Evolutionary conservation across 2,888 invertebrate species (phyloP).

Genomic region (Venusia cambrica): DNA sequence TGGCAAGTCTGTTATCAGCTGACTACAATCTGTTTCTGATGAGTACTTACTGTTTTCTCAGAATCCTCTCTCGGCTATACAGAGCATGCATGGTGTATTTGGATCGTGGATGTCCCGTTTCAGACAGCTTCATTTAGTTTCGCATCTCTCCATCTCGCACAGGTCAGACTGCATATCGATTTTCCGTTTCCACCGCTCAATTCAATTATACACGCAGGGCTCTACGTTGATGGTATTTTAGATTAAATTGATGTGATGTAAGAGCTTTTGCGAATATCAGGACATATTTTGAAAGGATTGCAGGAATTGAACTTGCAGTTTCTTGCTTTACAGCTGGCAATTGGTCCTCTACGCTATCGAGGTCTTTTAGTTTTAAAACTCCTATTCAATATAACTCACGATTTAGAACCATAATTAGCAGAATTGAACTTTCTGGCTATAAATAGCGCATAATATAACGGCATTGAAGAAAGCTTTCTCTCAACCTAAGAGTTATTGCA

Average conservation of each 20-base stretch:
- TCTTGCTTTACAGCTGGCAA: no score
- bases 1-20: no score
- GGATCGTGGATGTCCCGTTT: conserved; percentile 7
- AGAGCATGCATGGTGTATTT: neutral
- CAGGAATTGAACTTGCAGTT: no score
- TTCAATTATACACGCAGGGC: conserved; percentile 19
- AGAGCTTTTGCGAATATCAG: conserved; percentile 3
- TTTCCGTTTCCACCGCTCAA: conserved; percentile 9
- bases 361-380: no score
- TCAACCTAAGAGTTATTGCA: conserved; percentile 2
- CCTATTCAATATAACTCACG: no score
- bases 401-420: neutral
- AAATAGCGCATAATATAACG: conserved; percentile 2
- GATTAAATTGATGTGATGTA: conserved; percentile 8
- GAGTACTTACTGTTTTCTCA: no score
- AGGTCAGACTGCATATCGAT: conserved; percentile 23
- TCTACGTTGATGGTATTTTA: conserved; percentile 10
- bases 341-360: no score
- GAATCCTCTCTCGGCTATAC: no score
- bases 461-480: conserved; percentile 5
- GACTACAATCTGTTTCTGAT: no score
- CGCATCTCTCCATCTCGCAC: conserved; percentile 18
- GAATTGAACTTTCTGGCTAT: conserved; percentile 2
- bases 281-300: no score
- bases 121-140: conserved; percentile 9